Evolutionary conservation across 1,140 invertebrate species (phyloP), one percentile per base, ranked within the genome.

Genomic region (Dinoponera quadriceps): DNA sequence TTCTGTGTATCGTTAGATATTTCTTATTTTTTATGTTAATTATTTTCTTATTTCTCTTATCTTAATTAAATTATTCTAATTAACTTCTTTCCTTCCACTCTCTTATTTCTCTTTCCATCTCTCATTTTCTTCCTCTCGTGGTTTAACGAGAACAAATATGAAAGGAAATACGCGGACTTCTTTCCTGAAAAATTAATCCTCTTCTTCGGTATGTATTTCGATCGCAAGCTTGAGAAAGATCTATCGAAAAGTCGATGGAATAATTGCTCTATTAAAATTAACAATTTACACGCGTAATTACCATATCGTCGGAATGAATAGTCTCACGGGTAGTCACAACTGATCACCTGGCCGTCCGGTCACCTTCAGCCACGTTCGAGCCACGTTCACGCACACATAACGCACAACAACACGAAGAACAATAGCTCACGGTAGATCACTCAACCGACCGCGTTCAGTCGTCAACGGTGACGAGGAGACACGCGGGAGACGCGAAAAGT

Each of bases 231-330:
- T 33, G 29, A 33, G 5, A 33, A 33, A 5, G 2, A 33, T 33
- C 29, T 33, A 2, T 33, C 29, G 29, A 33, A 13, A 27, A 0
- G 13, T 55, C 16, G 18, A 38, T 3, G 11, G 16, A 3, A 16
- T 16, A 0, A 7, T 44, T 16, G 3, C 14, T 18, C 25, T 4
- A n/a, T 69, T 44, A 18, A 29, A 80, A 44, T 25, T 33, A 27
- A 33, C 13, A 5, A 55, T 9, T 29, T 16, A 11, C 38, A 44
- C 3, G 38, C 27, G 44, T 22, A 57, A 57, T 80, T 80, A 80
- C 75, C 75, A 80, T 80, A 18, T 78, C 33, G 48, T 44, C n/a
- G 16, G 57, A 71, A 57, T 80, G 5, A 33, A 48, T 38, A 44
- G n/a, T 11, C 29, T 16, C 27, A 55, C 9, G 16, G 62, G 7